phyloP scores from a whole-genome alignment of 2,888 invertebrate genomes.

The Epirrita christyi region DNA sequence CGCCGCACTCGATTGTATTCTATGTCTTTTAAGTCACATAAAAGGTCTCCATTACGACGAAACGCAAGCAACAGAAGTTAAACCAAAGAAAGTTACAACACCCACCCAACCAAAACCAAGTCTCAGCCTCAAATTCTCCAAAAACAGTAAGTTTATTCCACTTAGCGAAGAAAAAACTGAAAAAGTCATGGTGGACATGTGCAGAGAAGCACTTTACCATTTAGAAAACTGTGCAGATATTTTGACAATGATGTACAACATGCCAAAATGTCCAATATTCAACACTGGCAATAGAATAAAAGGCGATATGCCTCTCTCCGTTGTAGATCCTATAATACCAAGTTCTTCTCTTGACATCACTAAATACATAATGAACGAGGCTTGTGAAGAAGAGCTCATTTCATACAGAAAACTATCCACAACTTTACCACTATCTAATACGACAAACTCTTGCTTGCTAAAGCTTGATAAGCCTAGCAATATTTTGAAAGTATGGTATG shows the following conservation, averaged over 20 bases:
- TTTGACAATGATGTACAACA: slow-evolving; percentile 95
- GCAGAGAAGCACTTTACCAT: slow-evolving; percentile 92
- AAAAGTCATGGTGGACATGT: slow-evolving; percentile 85
- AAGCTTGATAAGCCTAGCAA: slow-evolving; percentile 92
- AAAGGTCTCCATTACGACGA: slow-evolving; percentile 88
- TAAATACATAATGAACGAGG: slow-evolving; percentile 87
- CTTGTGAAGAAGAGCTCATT: slow-evolving; percentile 87
- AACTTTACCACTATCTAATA: slow-evolving; percentile 75
- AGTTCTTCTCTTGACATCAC: slow-evolving; percentile 88
- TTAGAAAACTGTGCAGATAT: slow-evolving; percentile 94
- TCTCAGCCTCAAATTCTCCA: slow-evolving; percentile 73
- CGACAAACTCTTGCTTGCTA: slow-evolving; percentile 83
- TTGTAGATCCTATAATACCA: slow-evolving; percentile 94
- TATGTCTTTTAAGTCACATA: slow-evolving; percentile 92
- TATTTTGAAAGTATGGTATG: slow-evolving; percentile 95
- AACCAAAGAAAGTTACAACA: slow-evolving; percentile 64
- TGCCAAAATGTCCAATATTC: slow-evolving; percentile 97
- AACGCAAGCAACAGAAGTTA: slow-evolving; percentile 72
- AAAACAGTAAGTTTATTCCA: slow-evolving; percentile 78
- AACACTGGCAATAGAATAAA: slow-evolving; percentile 94
- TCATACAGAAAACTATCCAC: slow-evolving; percentile 86
- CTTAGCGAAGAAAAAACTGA: slow-evolving; percentile 77
- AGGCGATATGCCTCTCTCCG: slow-evolving; percentile 90
- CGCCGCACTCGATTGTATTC: slow-evolving; percentile 96
- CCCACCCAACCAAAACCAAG: slow-evolving; percentile 68